Evolutionary conservation across 1,140 invertebrate species (phyloP).

Genomic region (Apis cerana): DNA sequence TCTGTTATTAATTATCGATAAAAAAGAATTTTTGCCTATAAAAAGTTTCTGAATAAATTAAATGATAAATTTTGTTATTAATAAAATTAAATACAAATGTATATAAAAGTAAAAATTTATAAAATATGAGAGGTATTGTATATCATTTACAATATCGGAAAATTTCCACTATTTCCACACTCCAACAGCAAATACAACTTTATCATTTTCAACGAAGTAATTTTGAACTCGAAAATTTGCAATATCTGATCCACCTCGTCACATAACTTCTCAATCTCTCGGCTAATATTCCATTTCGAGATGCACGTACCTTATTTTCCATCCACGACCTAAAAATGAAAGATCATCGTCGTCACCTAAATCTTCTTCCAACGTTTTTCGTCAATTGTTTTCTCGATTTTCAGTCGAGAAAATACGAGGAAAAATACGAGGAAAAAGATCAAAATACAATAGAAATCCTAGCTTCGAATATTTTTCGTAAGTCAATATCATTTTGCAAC

Average conservation of each 20-base stretch:
- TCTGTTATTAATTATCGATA: too few species aligned
- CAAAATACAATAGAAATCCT: too few species aligned
- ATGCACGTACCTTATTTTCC: background rate
- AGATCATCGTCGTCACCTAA: background rate
- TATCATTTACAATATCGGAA: background rate
- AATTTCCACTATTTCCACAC: background rate
- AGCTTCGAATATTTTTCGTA: too few species aligned
- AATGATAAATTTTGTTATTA: too few species aligned
- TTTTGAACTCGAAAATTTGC: too few species aligned
- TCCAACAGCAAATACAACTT: background rate
- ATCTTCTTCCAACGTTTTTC: background rate
- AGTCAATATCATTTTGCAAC: too few species aligned
- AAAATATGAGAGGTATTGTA: too few species aligned
- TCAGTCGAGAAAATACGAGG: background rate
- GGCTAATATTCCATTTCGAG: background rate
- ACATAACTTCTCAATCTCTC: background rate
- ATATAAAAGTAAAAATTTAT: too few species aligned
- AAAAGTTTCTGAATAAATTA: too few species aligned
- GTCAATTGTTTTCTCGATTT: constrained; percentile 12
- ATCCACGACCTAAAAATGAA: background rate
- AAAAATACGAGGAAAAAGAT: background rate
- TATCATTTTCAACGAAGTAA: background rate
- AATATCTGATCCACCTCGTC: background rate
- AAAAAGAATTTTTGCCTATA: too few species aligned
- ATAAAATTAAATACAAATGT: too few species aligned